Percentiles rank a stretch among this genome's conserved stretches.
phyloP scores from a whole-genome alignment of 2,797 vertebrate species.

The Phylloscopus collybita region DNA sequence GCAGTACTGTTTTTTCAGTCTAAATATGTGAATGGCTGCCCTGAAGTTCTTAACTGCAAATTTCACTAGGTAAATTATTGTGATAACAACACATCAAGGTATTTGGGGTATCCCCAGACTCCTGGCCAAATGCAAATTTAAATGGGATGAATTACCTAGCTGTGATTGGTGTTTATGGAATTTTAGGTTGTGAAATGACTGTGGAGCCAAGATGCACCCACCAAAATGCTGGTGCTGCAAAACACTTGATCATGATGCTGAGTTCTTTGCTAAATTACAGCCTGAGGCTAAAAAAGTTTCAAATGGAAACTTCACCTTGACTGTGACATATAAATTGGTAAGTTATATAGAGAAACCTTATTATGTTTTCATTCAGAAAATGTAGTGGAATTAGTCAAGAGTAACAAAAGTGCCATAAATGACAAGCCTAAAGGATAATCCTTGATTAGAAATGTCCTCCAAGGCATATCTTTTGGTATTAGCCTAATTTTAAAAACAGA shows the following conservation, averaged over 20 bases:
- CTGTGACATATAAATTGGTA: not conserved
- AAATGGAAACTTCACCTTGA: not conserved
- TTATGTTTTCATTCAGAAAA: slow-evolving; percentile 35
- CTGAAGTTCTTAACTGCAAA: not conserved
- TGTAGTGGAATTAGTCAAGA: not conserved
- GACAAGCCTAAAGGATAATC: slow-evolving; percentile 6
- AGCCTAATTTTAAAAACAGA: slow-evolving; percentile 1
- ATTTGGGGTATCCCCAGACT: not conserved
- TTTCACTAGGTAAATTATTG: not conserved
- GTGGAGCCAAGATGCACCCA: not conserved
- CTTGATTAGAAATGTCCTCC: slow-evolving; percentile 5
- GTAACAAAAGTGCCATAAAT: not conserved
- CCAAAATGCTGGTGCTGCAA: not conserved
- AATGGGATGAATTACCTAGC: not conserved
- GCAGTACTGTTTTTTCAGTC: not conserved
- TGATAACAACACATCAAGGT: not conserved
- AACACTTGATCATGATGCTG: not conserved
- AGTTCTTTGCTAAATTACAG: not conserved
- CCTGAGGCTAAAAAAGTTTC: not conserved
- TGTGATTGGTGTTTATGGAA: not conserved
- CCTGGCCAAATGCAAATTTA: not conserved
- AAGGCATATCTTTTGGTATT: not conserved
- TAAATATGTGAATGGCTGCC: not conserved
- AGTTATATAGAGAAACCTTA: not conserved
- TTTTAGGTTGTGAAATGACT: not conserved